A percentile compares a stretch with the other conserved stretches of the same genome.
These are phyloP conservation scores for Diachasmimorpha longicaudata DNA, from an alignment of 1,140 invertebrate genomes.

Conservation along the genomic window DNA sequence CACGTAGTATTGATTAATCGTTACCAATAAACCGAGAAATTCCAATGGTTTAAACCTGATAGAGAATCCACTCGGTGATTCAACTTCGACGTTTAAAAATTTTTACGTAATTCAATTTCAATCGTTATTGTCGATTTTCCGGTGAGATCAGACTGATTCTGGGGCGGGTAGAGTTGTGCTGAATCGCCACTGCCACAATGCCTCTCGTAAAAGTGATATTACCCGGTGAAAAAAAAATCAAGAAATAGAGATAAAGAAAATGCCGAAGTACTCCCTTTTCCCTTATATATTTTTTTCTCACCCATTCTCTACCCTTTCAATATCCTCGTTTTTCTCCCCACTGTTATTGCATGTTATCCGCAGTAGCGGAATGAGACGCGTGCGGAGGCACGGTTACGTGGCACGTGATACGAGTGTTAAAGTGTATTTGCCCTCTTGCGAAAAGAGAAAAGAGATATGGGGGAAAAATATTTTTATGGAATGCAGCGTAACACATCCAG, in stretches of 20 bases:
- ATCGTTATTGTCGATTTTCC: conserved; percentile 3
- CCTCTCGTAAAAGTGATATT: neutral
- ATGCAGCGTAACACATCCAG: neutral
- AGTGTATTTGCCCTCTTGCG: neutral
- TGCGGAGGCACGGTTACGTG: neutral
- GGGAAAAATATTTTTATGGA: neutral
- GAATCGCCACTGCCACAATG: neutral
- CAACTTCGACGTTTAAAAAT: neutral
- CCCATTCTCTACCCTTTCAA: neutral
- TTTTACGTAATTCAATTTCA: neutral
- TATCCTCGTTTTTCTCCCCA: neutral
- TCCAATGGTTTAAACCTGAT: neutral
- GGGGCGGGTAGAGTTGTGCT: neutral
- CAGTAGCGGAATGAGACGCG: neutral
- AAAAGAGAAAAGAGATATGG: neutral
- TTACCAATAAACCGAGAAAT: neutral
- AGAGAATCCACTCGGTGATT: neutral
- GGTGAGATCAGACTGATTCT: neutral
- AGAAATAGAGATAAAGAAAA: neutral
- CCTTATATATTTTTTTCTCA: neutral
- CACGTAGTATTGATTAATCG: neutral
- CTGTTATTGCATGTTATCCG: neutral
- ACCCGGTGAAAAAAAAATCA: neutral
- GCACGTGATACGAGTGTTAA: conserved; percentile 1
- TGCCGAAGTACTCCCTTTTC: neutral